Evolutionary conservation across 1,140 invertebrate genomes (phyloP).

Genomic region (Drosophila trapezifrons): DNA sequence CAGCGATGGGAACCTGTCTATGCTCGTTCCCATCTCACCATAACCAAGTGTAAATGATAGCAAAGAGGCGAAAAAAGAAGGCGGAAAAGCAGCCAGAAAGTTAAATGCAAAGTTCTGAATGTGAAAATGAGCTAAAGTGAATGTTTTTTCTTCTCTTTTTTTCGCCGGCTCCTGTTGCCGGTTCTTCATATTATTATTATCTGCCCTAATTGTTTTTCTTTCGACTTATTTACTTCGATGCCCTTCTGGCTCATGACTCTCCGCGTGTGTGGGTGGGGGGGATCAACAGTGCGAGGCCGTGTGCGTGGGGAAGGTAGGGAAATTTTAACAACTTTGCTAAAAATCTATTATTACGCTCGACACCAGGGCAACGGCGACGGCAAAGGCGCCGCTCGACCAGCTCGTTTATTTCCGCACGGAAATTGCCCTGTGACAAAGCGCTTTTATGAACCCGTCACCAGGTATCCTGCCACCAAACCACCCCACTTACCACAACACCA

Average conservation of each 20-base stretch:
- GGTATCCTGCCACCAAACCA: neutral
- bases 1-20: neutral
- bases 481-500: neutral
- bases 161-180: constrained; percentile 37
- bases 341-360: constrained; percentile 71
- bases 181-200: constrained; percentile 78
- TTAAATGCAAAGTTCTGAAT: constrained; percentile 81
- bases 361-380: constrained; percentile 15
- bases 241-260: constrained; percentile 31
- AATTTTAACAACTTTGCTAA: constrained; percentile 71
- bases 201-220: constrained; percentile 80
- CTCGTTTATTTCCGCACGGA: constrained; percentile 73
- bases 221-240: constrained; percentile 68
- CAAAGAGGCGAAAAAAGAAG: constrained; percentile 22
- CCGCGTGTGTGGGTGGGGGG: neutral
- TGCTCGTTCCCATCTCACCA: neutral
- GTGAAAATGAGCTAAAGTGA: constrained; percentile 78
- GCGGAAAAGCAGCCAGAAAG: constrained; percentile 47
- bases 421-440: constrained; percentile 76
- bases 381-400: constrained; percentile 6
- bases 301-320: constrained; percentile 9
- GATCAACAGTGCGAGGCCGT: too few relatives aligned
- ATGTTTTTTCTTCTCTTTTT: constrained; percentile 58
- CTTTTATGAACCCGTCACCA: constrained; percentile 72
- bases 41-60: constrained; percentile 60